Evolutionary conservation across 2,888 invertebrate genomes (phyloP), one percentile per base, ranked within the genome.

Genomic region (Thymelicus sylvestris): DNA sequence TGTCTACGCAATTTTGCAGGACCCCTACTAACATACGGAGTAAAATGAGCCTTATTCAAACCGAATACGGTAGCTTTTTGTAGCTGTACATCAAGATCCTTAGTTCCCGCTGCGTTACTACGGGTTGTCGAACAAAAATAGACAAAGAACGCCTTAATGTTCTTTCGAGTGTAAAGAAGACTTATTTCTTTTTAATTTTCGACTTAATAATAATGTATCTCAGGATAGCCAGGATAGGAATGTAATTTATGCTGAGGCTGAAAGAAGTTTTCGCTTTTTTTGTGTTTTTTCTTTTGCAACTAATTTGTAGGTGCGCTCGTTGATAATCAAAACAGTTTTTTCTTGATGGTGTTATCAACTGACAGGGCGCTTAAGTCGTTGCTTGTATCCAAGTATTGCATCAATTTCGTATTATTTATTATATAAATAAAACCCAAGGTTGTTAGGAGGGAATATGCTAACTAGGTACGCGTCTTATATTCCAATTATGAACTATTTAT

Each of bases 91-190:
- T 5, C 13, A 73, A 82, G 84, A 83, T 83, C 85, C 85, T 85
- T 88, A 86, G 86, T 83, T 87, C 88, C 87, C 85, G 84, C 82
- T 84, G 80, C 84, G 83, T 82, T 89, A 88, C 90, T 86, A 89
- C 82, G 88, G 87, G 86, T 86, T 87, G 86, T 89, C 87, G 85
- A 87, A 86, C 80, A 84, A 90, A 91, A 91, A 91, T 88, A 89
- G 85, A 86, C 81, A 83, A 89, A 89, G 83, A 86, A 79, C 79
- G 78, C 66, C 77, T 77, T 89, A 86, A 88, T 89, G 90, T 88
- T 87, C 88, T 85, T 88, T 86, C 83, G 86, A 89, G 86, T 86
- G 86, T 85, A 83, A 84, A 84, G 81, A 55, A 55, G 71, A 80
- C 75, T 79, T 80, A 81, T 80, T 81, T 82, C 79, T 81, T 80